Conservation (phyloP, 2,797 vertebrate genomes). For the Sebastiscus albofasciatus region DNA sequence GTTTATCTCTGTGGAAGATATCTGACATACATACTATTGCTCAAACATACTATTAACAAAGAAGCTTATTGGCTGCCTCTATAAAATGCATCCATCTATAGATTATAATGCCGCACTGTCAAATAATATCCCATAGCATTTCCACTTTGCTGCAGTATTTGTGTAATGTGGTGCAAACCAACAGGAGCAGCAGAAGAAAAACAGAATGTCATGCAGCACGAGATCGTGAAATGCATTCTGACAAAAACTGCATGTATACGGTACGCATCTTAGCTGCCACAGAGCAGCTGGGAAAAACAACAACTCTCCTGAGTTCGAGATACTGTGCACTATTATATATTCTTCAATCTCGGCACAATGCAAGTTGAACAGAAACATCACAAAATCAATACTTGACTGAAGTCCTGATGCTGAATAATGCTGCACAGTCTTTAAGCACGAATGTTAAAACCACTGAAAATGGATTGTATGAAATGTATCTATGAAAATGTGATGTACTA, state of each 20-base stretch:
- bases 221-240: constrained; percentile 45
- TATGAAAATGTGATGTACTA: neutral
- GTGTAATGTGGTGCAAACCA: constrained; percentile 40
- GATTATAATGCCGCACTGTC: constrained; percentile 32
- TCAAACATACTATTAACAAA: constrained; percentile 3
- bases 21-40: no score
- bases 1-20: no score
- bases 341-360: constrained; percentile 29
- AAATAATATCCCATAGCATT: constrained; percentile 33
- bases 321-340: neutral
- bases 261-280: constrained; percentile 23
- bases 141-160: constrained; percentile 47
- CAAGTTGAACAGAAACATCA: constrained; percentile 37
- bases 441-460: constrained; percentile 1
- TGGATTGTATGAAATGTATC: constrained; percentile 1
- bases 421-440: neutral
- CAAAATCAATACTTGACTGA: constrained; percentile 40
- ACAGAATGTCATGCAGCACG: constrained; percentile 8
- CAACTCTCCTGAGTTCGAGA: constrained; percentile 28
- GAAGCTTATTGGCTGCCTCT: neutral
- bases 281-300: constrained; percentile 37
- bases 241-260: constrained; percentile 45
- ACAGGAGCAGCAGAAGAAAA: constrained; percentile 31
- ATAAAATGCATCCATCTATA: constrained; percentile 41
- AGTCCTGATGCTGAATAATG: constrained; percentile 26